Conservation (phyloP, 2,888 invertebrate genomes). For the Lampropteryx suffumata region DNA sequence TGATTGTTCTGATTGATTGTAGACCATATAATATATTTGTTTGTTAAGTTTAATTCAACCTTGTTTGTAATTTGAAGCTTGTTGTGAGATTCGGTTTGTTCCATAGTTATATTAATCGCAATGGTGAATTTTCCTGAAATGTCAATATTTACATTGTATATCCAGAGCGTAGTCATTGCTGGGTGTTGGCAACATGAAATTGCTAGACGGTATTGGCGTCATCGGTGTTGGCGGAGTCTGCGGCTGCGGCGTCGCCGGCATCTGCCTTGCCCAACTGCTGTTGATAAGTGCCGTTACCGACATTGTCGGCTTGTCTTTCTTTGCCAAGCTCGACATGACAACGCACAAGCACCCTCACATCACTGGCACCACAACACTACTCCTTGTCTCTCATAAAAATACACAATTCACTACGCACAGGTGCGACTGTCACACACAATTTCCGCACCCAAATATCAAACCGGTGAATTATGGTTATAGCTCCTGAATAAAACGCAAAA, state of each 20-base stretch:
- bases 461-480: slow-evolving; percentile 46
- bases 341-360: slow-evolving; percentile 77
- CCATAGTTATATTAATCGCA: no score
- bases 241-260: slow-evolving; percentile 56
- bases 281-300: slow-evolving; percentile 92
- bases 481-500: slow-evolving; percentile 49
- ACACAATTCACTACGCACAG: slow-evolving; percentile 48
- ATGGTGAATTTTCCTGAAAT: not conserved
- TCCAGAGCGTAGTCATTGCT: slow-evolving; percentile 73
- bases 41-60: no score
- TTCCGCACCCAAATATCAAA: slow-evolving; percentile 43
- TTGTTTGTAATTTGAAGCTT: no score
- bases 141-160: slow-evolving; percentile 74
- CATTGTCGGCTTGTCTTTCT: slow-evolving; percentile 94
- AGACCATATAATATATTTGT: no score
- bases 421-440: slow-evolving; percentile 50
- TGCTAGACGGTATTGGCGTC: slow-evolving; percentile 46
- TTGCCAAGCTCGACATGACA: slow-evolving; percentile 86
- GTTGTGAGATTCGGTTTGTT: no score
- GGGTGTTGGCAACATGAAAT: slow-evolving; percentile 61
- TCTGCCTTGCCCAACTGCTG: slow-evolving; percentile 83
- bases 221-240: slow-evolving; percentile 53
- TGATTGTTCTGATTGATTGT: no score
- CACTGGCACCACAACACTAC: slow-evolving; percentile 67
- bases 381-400: slow-evolving; percentile 41